phyloP scores from a whole-genome alignment of 2,797 vertebrate genomes.

The Pangasius djambal region DNA sequence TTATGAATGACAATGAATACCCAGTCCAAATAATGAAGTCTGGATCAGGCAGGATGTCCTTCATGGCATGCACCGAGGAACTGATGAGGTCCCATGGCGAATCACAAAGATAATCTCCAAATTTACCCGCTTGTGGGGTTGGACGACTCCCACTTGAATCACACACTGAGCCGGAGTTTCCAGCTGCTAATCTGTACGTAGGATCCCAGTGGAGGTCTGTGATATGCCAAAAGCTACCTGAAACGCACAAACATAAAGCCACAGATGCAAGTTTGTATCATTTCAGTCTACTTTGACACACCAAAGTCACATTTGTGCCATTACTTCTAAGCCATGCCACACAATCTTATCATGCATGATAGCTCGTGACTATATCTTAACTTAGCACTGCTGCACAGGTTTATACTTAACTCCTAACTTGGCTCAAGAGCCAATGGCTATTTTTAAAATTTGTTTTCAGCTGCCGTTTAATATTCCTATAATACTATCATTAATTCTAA shows the following conservation, averaged over 20 bases:
- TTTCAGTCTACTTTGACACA: neutral
- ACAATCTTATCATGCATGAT: neutral
- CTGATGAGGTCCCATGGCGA: conserved; percentile 85
- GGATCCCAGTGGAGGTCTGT: conserved; percentile 91
- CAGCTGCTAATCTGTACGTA: conserved; percentile 70
- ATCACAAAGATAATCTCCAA: conserved; percentile 89
- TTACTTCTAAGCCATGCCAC: neutral
- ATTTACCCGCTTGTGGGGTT: conserved; percentile 76
- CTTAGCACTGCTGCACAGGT: neutral
- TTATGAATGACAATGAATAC: conserved; percentile 64
- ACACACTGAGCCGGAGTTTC: conserved; percentile 74
- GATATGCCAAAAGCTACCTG: conserved; percentile 92
- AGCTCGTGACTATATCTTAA: neutral
- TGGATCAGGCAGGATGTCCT: conserved; percentile 75
- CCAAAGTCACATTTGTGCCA: neutral
- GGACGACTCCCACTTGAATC: conserved; percentile 79
- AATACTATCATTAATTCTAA: neutral
- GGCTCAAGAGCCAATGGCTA: neutral
- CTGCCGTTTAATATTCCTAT: neutral
- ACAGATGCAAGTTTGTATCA: neutral
- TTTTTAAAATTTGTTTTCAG: neutral
- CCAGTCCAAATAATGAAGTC: conserved; percentile 97
- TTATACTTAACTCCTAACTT: neutral
- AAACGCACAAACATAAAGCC: neutral
- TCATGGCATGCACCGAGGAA: conserved; percentile 85